Conservation (phyloP, 2,113 vertebrate genomes). For the Oryzias woworae region DNA sequence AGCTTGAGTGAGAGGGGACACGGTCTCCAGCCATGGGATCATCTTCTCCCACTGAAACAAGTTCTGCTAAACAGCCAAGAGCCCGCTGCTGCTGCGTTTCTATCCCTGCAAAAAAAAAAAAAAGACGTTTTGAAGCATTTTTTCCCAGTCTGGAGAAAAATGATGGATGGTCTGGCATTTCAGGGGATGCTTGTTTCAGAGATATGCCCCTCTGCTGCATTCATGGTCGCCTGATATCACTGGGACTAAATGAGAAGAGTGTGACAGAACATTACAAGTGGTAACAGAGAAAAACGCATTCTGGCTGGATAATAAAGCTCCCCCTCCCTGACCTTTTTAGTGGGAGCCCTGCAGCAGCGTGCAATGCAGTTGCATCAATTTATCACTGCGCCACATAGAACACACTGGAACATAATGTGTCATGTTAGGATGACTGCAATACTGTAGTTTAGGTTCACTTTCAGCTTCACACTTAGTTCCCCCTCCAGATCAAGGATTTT, state of each 20-base stretch:
- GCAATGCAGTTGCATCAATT: constrained; percentile 27
- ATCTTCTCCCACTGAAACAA: constrained; percentile 4
- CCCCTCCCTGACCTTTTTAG: constrained; percentile 50
- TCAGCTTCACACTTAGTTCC: no score
- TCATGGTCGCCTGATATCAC: constrained; percentile 27
- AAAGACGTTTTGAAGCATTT: constrained; percentile 9
- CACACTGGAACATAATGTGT: not conserved
- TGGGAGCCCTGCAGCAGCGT: constrained; percentile 15
- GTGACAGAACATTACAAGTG: constrained; percentile 39
- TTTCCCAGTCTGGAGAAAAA: constrained; percentile 37
- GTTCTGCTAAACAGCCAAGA: constrained; percentile 8
- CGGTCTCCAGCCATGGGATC: constrained; percentile 18
- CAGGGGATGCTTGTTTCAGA: constrained; percentile 35
- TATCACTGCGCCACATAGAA: constrained; percentile 18
- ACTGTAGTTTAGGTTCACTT: no score
- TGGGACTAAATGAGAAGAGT: constrained; percentile 44
- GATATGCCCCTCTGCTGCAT: constrained; percentile 19
- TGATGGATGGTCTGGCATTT: constrained; percentile 72
- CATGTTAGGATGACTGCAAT: not conserved
- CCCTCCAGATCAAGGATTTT: no score
- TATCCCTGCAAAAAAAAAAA: constrained; percentile 12
- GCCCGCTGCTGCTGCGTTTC: not conserved
- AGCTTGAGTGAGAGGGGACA: constrained; percentile 1
- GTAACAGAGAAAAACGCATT: constrained; percentile 22
- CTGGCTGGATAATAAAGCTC: constrained; percentile 18